Base-by-base conservation (phyloP, 1,140 invertebrate species). In the Megalopta genalis region DNA sequence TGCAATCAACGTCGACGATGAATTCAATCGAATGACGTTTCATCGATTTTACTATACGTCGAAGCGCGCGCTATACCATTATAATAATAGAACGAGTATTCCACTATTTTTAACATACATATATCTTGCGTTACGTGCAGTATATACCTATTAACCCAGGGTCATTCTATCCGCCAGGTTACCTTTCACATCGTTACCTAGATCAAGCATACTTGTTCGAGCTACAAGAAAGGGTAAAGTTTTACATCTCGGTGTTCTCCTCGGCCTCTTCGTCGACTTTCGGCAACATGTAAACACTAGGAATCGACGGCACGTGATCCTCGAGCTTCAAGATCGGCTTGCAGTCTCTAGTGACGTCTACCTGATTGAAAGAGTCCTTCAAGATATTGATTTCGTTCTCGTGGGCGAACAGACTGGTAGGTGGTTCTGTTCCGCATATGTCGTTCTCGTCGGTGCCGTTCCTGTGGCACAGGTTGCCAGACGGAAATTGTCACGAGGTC, bases 401-500 rank as follows among this genome's bases (percentile, higher is more conserved):
- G 80, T 93, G 92, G 81, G 91, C 85, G 87, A 93, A 93, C 87
- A 93, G 90, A 86, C 93, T 95, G 54, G 93, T 94, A 72, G 95
- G 95, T 63, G 95, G 94, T 85, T 95, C 94, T 9, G 82, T 77
- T 89, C 91, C 90, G 87, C 92, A 93, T 75, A 94, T 91, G 82
- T 95, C 92, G 59, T 94, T 95, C 83, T 95, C 95, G 85, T 95
- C 95, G 81, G 95, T 95, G 90, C 94, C 93, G 91, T 95, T 95
- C 84, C 94, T 93, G 87, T 94, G 93, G 90, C 95, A 94, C 87
- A 95, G 91, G 88, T 93, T 94, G 85, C 93, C 92, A 85, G 93
- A 92, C 84, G 95, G 93, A 93, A 95, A 95, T 93, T 95, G 95
- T 95, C 95, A 95, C 94, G 95, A 95, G 39, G 94, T 93, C 83